Evolutionary conservation across 2,113 vertebrate species (phyloP).

Genomic region (Oxyura jamaicensis): DNA sequence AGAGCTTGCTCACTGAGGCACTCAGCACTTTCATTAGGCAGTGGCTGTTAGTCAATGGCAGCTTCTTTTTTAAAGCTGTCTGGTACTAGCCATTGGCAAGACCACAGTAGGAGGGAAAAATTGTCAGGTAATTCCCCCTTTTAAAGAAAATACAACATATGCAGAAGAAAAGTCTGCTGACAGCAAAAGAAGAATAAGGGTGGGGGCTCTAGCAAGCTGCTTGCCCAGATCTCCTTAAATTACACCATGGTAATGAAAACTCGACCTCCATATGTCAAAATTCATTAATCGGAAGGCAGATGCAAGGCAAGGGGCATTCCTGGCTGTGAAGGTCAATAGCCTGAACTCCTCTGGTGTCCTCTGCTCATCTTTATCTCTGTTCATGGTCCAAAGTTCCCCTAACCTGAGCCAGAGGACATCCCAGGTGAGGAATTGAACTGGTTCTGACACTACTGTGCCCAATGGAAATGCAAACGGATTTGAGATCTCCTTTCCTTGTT

Average conservation of each 20-base stretch:
- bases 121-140: background rate
- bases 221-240: background rate
- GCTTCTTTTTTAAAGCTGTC: background rate
- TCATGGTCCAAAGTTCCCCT: background rate
- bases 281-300: fast-evolving
- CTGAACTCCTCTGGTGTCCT: background rate
- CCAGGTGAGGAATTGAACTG: background rate
- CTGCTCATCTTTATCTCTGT: background rate
- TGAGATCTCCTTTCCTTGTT: background rate
- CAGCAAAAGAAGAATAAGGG: background rate
- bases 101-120: background rate
- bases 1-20: background rate
- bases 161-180: background rate
- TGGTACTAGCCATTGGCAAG: background rate
- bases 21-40: background rate
- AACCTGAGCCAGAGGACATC: background rate
- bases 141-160: background rate
- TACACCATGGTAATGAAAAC: background rate
- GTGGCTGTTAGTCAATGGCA: background rate
- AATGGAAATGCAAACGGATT: background rate
- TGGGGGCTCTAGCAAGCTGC: background rate
- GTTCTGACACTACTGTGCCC: background rate
- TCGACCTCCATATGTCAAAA: background rate
- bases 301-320: background rate
- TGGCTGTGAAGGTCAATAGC: background rate